Percentiles rank a stretch among this genome's conserved stretches.
Evolutionary conservation across 2,113 vertebrate genomes (phyloP).

Genomic region (Morphnarchus princeps): DNA sequence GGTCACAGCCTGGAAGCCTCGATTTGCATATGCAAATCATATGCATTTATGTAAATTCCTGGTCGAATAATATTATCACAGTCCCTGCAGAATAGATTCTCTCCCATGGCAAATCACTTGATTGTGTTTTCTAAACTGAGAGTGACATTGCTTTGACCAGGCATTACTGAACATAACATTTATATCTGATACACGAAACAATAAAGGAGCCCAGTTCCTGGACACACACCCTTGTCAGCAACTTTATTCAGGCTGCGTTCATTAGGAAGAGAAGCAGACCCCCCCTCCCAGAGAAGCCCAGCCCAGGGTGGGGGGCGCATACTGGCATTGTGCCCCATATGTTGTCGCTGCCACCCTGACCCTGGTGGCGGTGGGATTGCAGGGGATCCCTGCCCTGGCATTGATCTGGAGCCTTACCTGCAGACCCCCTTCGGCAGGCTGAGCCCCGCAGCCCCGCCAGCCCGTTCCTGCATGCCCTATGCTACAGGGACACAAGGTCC

Average conservation of each 20-base stretch:
- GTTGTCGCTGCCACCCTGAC: fast-evolving
- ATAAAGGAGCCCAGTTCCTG: background rate
- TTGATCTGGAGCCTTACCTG: background rate
- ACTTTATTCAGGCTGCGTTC: background rate
- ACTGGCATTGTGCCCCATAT: fast-evolving
- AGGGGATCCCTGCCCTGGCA: background rate
- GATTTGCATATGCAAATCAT: slow-evolving; percentile 35
- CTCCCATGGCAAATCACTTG: slow-evolving; percentile 20
- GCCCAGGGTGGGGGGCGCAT: background rate
- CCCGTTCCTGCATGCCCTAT: background rate
- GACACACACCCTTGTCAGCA: background rate
- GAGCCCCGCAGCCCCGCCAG: background rate
- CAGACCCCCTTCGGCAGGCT: background rate
- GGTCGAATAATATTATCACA: background rate
- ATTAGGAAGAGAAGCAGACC: background rate
- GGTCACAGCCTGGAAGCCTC: background rate
- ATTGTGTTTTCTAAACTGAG: background rate
- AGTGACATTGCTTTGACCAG: background rate
- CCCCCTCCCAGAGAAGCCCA: too few relatives aligned
- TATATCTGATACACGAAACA: background rate
- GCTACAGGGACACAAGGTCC: background rate
- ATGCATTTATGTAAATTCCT: background rate
- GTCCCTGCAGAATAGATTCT: background rate
- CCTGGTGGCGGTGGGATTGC: fast-evolving
- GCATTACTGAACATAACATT: background rate